A percentile compares a stretch with the other conserved stretches of the same genome.
phyloP scores from a whole-genome alignment of 2,113 vertebrate species.

The Trinectes maculatus region DNA sequence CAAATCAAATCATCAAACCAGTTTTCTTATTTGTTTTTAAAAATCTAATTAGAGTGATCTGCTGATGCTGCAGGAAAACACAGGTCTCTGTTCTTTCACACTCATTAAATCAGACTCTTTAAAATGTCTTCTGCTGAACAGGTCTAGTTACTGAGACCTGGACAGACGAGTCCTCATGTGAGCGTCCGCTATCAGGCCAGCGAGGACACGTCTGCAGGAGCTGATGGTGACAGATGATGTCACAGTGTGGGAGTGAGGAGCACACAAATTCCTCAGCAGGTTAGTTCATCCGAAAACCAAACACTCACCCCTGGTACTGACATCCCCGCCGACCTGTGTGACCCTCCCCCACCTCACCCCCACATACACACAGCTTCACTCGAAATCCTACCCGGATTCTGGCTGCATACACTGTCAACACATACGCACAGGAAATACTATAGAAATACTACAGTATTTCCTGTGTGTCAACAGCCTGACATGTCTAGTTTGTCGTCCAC shows the following conservation, averaged over 20 bases:
- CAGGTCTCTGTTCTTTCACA: no score
- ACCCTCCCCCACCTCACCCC: conserved; percentile 48
- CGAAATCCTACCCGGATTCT: conserved; percentile 24
- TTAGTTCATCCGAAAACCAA: conserved; percentile 37
- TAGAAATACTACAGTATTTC: background rate
- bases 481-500: background rate
- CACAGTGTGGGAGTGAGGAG: conserved; percentile 31
- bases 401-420: background rate
- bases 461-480: background rate
- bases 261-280: conserved; percentile 61
- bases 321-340: conserved; percentile 58
- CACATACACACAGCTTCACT: conserved; percentile 23
- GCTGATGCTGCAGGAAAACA: no score
- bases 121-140: no score
- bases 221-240: conserved; percentile 35
- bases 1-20: no score
- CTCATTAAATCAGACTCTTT: no score
- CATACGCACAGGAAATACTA: background rate
- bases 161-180: background rate
- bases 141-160: no score
- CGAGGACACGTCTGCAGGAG: background rate
- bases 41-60: no score
- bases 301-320: conserved; percentile 66
- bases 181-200: background rate
- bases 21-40: no score